Evolutionary conservation across 2,113 vertebrate genomes (phyloP).

Genomic region (Psammodynastes pulverulentus): DNA sequence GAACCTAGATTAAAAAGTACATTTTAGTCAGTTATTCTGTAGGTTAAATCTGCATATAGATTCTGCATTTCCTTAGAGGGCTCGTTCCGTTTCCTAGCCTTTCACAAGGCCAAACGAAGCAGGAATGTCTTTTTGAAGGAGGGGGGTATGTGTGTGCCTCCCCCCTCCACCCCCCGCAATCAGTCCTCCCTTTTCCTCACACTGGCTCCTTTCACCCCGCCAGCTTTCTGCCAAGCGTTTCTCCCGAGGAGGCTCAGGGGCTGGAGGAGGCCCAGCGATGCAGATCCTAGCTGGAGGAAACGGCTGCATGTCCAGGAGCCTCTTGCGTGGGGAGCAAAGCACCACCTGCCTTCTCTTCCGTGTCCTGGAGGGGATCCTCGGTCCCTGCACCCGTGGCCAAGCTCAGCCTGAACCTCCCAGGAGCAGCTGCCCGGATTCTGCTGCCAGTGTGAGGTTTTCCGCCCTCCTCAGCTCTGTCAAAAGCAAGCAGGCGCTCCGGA

Average conservation of each 20-base stretch:
- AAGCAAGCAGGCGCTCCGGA: neutral
- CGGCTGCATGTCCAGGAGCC: neutral
- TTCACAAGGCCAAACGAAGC: neutral
- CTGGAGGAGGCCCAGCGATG: neutral
- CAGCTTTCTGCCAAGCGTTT: neutral
- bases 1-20: no score
- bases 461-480: neutral
- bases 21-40: neutral
- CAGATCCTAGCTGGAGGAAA: neutral
- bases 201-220: neutral
- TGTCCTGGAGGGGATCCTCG: neutral
- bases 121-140: neutral
- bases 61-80: neutral
- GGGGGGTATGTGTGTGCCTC: no score
- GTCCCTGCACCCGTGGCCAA: neutral
- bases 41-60: neutral
- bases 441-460: neutral
- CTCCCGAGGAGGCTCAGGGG: neutral
- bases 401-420: neutral
- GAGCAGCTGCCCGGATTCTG: neutral
- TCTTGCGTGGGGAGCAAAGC: neutral
- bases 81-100: neutral
- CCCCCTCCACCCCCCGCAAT: neutral
- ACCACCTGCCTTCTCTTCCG: neutral
- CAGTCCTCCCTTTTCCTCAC: neutral